phyloP scores from a whole-genome alignment of 2,888 invertebrate species.

The Bombylius discolor region DNA sequence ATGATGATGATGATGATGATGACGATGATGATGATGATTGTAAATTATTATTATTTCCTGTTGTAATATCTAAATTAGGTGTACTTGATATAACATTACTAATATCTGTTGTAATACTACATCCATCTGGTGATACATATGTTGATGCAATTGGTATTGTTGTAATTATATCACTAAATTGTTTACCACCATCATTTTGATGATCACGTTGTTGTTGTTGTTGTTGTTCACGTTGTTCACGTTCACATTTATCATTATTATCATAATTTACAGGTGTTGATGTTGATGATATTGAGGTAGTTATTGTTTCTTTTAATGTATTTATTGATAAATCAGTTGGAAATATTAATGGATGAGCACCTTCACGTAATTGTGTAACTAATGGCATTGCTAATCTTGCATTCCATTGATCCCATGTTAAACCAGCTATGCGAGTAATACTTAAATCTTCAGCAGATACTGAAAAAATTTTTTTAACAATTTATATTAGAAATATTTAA shows the following conservation, averaged over 20 bases:
- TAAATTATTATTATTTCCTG: not conserved
- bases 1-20: not conserved
- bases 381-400: constrained; percentile 60
- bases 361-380: constrained; percentile 46
- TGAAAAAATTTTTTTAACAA: constrained; percentile 9
- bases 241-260: not conserved
- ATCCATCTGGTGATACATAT: constrained; percentile 8
- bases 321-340: constrained; percentile 33
- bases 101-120: not conserved
- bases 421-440: constrained; percentile 54
- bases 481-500: not conserved
- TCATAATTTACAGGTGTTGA: constrained; percentile 15
- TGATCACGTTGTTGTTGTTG: not conserved
- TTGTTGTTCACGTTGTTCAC: not conserved
- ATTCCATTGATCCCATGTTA: constrained; percentile 62
- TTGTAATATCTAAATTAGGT: constrained; percentile 1
- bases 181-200: too few relatives aligned
- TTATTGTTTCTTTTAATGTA: constrained; percentile 24
- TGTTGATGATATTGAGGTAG: constrained; percentile 19
- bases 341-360: constrained; percentile 35
- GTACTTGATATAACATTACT: constrained; percentile 9
- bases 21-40: not conserved
- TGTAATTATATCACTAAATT: too few relatives aligned
- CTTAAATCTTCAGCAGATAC: constrained; percentile 54
- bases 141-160: not conserved